Base-by-base conservation (phyloP, 2,113 vertebrate species). In the Electrona antarctica region DNA sequence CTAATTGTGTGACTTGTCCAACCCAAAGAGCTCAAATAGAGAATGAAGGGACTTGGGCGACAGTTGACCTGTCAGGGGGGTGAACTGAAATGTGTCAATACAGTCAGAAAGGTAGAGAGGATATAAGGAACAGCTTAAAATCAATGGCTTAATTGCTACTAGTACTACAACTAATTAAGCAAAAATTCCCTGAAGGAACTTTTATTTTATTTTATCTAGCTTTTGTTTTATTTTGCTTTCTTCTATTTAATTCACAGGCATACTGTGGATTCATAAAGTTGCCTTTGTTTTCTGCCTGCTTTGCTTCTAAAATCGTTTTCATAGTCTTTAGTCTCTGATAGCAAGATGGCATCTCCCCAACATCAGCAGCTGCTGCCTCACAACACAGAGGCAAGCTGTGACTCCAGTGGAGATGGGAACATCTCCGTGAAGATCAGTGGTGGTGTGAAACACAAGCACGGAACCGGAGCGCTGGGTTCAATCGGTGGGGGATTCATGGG, bases 351-450 rank as follows among this genome's bases (percentile, higher is more conserved):
- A 85, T 96, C 96, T 69, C 96, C 94, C 79, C 95, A 95, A 91
- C 94, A 94, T 91, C 95, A 96, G 91, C 93, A 95, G 89, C 93
- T 95, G 91, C 94, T 95, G 88, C 94, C 95, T 86, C 95, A 93
- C 87, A 92, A 94, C 93, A 96, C 96, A 74, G 96, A 98, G 93
- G 96, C 95, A 90, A 95, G 95, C 91, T 97, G 96, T 82, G 95
- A 96, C 92, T 93, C 95, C 51, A 94, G 95, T 77, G 95, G 96
- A 76, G 95, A 96, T 66, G 95, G 95, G 89, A 93, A 93, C 82
- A 93, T 93, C 89, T 95, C 95, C 1, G 96, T 97, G 84, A 94
- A 85, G 85, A 94, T 97, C 88, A 93, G 94, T 86, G 91, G 84
- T 14, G 64, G 79, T 50, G 82, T 67, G 58, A 89, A 89, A 75